Conservation (phyloP, 2,113 vertebrate genomes). For the Varanus salvator region DNA sequence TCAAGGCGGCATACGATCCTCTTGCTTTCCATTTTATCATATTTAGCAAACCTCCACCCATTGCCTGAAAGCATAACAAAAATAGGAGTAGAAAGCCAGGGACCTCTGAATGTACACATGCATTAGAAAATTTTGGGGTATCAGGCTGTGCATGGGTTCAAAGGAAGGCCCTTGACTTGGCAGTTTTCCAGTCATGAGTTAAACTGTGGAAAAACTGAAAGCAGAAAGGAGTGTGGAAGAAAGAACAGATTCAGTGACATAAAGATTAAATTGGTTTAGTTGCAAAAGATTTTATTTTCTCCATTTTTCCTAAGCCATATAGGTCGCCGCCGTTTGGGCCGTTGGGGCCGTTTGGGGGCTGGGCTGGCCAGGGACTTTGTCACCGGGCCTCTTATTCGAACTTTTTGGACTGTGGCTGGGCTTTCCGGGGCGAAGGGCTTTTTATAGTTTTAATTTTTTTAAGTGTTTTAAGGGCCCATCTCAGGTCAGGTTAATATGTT, state of each 20-base stretch:
- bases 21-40: too few relatives aligned
- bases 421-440: too few relatives aligned
- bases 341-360: too few relatives aligned
- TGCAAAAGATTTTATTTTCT: not conserved
- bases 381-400: too few relatives aligned
- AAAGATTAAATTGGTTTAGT: too few relatives aligned
- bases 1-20: too few relatives aligned
- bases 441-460: too few relatives aligned
- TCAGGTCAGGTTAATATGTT: too few relatives aligned
- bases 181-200: not conserved
- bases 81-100: not conserved
- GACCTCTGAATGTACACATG: not conserved
- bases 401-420: too few relatives aligned
- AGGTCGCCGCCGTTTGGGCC: too few relatives aligned
- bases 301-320: not conserved
- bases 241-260: not conserved
- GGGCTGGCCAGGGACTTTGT: too few relatives aligned
- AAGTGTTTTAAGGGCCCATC: too few relatives aligned
- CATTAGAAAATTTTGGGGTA: not conserved
- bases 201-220: not conserved
- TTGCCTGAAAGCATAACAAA: not conserved
- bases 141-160: not conserved
- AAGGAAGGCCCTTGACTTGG: not conserved
- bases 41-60: not conserved
- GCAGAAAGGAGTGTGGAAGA: not conserved